Evolutionary conservation across 2,888 invertebrate genomes (phyloP), one percentile per base, ranked within the genome.

Genomic region (Caenorhabditis sp.): DNA sequence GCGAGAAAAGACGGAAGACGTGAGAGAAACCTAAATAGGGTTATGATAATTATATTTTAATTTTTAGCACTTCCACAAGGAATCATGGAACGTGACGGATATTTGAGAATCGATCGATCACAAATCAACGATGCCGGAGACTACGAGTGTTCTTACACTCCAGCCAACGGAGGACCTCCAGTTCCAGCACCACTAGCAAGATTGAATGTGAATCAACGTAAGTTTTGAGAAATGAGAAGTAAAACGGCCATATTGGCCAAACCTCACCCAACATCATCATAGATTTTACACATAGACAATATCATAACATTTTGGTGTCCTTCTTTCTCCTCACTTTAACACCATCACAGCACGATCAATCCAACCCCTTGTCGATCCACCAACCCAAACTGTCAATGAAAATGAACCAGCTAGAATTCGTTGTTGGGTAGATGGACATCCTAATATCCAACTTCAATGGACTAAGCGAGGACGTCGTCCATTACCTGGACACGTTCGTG

Each of bases 61-160:
- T n/a, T 60, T 60, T 63, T 52, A 74, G 70, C 85, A n/a, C 65
- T 87, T 90, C 92, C 70, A 91, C 64, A 72, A 25, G 81, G 78
- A 57, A 81, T 83, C 7, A 58, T 75, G 12, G 78, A 93, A 70
- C 92, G 93, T 80, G 89, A 89, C 4, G 97, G 97, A 25, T 88
- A 92, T 3, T 90, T 97, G 12, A 90, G 92, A 36, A 93, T 97
- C 77, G 91, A 92, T 1, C 92, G 94, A 84, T 91, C 94, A 0
- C 91, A 76, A 54, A 53, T 69, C 49, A 23, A 91, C 12, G 94
- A 95, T 88, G 92, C 93, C 12, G 97, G 96, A 0, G 89, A 91
- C 14, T 97, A 96, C 88, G 90, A 93, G 1, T 97, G 97, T 87
- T 92, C 92, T 2, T 92, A 92, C 0, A 90, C 88, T 0, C 87